These are phyloP conservation scores for Microcebus lehilahytsara DNA, from an alignment of 2,113 vertebrate species.

Conservation along the genomic window DNA sequence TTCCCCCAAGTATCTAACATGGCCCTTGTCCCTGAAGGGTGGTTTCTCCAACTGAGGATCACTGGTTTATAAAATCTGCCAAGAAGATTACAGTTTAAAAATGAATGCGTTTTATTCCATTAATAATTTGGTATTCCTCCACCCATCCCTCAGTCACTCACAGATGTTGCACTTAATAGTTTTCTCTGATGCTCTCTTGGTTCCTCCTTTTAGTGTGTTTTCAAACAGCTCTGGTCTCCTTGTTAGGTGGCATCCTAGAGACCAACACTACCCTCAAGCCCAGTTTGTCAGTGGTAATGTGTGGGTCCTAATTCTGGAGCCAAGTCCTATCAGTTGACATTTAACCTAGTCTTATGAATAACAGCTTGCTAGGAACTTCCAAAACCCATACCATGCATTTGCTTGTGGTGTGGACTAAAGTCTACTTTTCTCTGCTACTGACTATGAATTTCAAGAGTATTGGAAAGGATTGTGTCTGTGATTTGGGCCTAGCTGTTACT, in stretches of 20 bases:
- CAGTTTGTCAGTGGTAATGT: not conserved
- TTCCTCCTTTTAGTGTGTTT: conserved; percentile 40
- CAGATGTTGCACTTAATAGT: not conserved
- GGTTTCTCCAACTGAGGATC: not conserved
- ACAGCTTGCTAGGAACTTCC: not conserved
- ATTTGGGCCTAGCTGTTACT: not conserved
- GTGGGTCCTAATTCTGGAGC: not conserved
- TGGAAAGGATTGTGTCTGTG: not conserved
- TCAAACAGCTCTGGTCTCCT: not conserved
- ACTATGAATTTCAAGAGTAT: not conserved
- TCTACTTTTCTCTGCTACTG: conserved; percentile 44
- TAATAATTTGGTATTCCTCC: conserved; percentile 9
- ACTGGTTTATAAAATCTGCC: not conserved
- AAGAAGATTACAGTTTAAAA: conserved; percentile 34
- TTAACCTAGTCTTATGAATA: conserved; percentile 40
- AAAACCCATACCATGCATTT: not conserved
- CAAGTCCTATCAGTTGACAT: conserved; percentile 14
- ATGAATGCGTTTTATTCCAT: conserved; percentile 61
- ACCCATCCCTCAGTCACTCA: not conserved
- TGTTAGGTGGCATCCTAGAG: not conserved
- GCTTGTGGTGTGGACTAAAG: not conserved
- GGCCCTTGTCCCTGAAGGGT: not conserved
- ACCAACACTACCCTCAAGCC: not conserved
- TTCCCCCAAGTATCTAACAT: not conserved
- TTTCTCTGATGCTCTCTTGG: not conserved